Percentiles rank a stretch among this genome's conserved stretches.
Evolutionary conservation across 2,888 invertebrate species (phyloP).

Genomic region (Lottia scabra): DNA sequence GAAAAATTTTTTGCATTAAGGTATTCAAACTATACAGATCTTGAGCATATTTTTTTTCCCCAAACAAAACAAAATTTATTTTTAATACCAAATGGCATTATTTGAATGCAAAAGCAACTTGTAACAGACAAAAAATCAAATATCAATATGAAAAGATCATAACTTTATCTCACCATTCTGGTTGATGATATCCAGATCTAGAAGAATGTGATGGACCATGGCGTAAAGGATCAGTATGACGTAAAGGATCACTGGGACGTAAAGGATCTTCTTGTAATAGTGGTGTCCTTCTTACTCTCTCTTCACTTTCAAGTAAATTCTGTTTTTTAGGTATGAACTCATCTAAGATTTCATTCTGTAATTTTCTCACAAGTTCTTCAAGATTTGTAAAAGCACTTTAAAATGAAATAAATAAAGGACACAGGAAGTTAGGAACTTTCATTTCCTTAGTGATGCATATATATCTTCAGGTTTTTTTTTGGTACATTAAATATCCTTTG

Average conservation of each 20-base stretch:
- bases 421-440: too few relatives aligned
- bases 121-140: too few relatives aligned
- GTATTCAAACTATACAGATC: too few relatives aligned
- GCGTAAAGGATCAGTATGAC: slow-evolving; percentile 35
- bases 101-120: too few relatives aligned
- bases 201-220: background rate
- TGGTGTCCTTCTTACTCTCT: slow-evolving; percentile 11
- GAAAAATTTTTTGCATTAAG: too few relatives aligned
- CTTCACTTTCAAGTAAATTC: slow-evolving; percentile 9
- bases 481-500: too few relatives aligned
- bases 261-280: slow-evolving; percentile 39
- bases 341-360: slow-evolving; percentile 41
- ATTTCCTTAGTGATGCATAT: too few relatives aligned
- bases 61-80: background rate
- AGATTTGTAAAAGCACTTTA: slow-evolving; percentile 46
- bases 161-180: background rate
- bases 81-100: too few relatives aligned
- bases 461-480: too few relatives aligned
- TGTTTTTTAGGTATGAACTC: slow-evolving; percentile 25
- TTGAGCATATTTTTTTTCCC: too few relatives aligned
- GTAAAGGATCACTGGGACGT: slow-evolving; percentile 36
- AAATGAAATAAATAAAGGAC: background rate
- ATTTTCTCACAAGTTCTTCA: slow-evolving; percentile 33
- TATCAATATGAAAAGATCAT: background rate
- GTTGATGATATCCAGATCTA: background rate